These are phyloP conservation scores for Pelobates cultripes DNA, from an alignment of 2,797 vertebrate species.

Conservation along the genomic window DNA sequence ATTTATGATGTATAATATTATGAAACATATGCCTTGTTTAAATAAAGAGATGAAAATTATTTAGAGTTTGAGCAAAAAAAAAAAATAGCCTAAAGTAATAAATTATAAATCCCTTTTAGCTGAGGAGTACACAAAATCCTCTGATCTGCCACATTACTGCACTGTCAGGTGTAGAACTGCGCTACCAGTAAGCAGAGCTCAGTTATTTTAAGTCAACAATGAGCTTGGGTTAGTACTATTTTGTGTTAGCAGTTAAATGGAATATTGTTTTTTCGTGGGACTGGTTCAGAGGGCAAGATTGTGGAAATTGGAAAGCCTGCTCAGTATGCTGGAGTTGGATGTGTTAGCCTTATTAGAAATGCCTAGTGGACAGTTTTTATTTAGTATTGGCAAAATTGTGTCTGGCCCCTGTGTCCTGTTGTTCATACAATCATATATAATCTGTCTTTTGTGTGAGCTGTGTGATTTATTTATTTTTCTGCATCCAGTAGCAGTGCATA, in stretches of 20 bases:
- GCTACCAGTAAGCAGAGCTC: background rate
- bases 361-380: slow-evolving; percentile 21
- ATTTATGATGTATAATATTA: no score
- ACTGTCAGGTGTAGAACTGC: no score
- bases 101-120: no score
- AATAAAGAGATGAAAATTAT: no score
- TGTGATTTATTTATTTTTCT: background rate
- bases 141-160: no score
- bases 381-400: slow-evolving; percentile 9
- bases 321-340: background rate
- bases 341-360: slow-evolving; percentile 24
- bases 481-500: background rate
- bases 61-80: no score
- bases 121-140: no score
- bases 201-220: background rate
- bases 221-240: background rate
- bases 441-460: background rate
- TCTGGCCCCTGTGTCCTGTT: slow-evolving; percentile 1
- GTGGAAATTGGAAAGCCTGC: slow-evolving; percentile 37
- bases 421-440: background rate
- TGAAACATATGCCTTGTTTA: no score
- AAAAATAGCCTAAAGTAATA: no score
- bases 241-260: background rate
- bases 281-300: slow-evolving; percentile 21
- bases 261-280: background rate